A percentile compares a stretch with the other conserved stretches of the same genome.
Evolutionary conservation across 2,888 invertebrate species (phyloP).

Genomic region (Amblyjoppa fuscipennis): DNA sequence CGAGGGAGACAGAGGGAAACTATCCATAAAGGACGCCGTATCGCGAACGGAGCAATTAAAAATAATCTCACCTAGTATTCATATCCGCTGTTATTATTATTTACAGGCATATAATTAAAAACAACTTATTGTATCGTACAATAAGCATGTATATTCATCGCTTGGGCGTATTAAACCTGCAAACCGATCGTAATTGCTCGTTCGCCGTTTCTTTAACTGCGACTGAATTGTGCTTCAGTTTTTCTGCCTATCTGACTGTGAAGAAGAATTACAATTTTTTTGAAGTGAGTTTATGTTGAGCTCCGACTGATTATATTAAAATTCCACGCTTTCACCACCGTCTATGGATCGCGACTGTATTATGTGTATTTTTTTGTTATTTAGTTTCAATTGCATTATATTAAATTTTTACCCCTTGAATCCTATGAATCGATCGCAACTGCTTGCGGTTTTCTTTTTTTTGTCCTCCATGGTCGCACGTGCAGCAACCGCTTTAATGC

Average conservation of each 20-base stretch:
- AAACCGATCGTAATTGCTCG: background rate
- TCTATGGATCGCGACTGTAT: background rate
- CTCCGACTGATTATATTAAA: background rate
- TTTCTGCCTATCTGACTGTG: background rate
- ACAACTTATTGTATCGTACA: background rate
- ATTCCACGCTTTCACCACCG: background rate
- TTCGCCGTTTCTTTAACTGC: background rate
- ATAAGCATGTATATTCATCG: background rate
- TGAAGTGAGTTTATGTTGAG: background rate
- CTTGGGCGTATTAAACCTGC: background rate
- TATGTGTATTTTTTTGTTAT: background rate
- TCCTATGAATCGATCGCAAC: too few relatives aligned
- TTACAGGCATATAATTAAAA: background rate
- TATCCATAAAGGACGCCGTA: background rate
- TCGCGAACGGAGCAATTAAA: background rate
- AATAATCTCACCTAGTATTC: background rate
- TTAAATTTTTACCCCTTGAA: background rate
- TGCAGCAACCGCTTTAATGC: constrained; percentile 15
- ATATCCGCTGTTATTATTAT: background rate
- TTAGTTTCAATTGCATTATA: background rate
- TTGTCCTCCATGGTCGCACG: background rate
- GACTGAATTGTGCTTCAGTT: background rate
- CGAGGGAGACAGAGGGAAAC: background rate
- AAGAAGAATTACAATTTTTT: background rate
- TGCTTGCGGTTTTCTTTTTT: background rate